These are phyloP conservation scores for Suillia variegata DNA, from an alignment of 2,888 invertebrate genomes.

Conservation along the genomic window DNA sequence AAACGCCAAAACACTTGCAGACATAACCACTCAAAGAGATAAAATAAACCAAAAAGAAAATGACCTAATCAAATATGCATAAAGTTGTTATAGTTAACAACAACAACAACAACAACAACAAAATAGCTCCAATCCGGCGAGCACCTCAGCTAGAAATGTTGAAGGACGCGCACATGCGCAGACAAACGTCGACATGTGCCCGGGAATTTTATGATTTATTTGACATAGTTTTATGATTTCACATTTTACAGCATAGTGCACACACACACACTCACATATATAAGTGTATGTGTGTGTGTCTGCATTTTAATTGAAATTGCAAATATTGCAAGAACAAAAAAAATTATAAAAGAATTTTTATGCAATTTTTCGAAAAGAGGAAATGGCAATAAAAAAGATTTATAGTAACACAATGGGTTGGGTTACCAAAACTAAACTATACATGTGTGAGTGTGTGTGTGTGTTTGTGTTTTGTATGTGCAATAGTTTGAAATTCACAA, in stretches of 20 bases:
- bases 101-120: slow-evolving; percentile 11
- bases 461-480: no score
- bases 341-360: slow-evolving; percentile 52
- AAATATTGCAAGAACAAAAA: slow-evolving; percentile 38
- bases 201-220: slow-evolving; percentile 53
- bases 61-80: slow-evolving; percentile 30
- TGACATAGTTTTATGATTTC: slow-evolving; percentile 45
- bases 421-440: no score
- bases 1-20: slow-evolving; percentile 6
- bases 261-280: not conserved
- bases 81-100: slow-evolving; percentile 17
- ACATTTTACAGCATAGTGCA: no score
- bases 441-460: no score
- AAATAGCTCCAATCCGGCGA: not conserved
- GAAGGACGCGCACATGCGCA: slow-evolving; percentile 18
- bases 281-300: not conserved
- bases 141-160: not conserved
- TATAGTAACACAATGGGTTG: slow-evolving; percentile 43
- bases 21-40: no score
- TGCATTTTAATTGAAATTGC: slow-evolving; percentile 51
- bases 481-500: no score
- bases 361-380: slow-evolving; percentile 38
- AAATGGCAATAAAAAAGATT: slow-evolving; percentile 45
- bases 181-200: slow-evolving; percentile 33
- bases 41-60: slow-evolving; percentile 12